Evolutionary conservation across 2,113 vertebrate genomes (phyloP).

Genomic region (Philantomba maxwellii): DNA sequence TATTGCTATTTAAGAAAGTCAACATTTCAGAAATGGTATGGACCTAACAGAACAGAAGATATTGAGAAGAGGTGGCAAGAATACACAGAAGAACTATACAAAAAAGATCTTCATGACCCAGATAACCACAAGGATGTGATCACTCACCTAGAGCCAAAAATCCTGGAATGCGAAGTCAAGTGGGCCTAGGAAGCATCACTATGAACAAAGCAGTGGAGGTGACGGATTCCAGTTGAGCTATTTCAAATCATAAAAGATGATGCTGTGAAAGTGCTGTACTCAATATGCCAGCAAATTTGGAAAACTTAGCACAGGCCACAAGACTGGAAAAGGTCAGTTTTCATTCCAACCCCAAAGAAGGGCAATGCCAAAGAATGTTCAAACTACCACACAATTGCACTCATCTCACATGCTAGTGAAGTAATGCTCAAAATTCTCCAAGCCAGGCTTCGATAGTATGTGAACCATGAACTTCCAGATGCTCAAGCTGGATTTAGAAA

Average conservation of each 20-base stretch:
- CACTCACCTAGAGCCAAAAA: neutral
- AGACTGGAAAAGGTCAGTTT: neutral
- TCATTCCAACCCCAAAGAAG: too few species aligned
- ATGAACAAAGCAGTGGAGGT: neutral
- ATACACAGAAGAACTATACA: neutral
- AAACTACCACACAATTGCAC: too few species aligned
- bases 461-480: neutral
- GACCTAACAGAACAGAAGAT: neutral
- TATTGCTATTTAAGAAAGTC: neutral
- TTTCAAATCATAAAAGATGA: neutral
- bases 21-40: neutral
- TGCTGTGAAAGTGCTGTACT: neutral
- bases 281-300: neutral
- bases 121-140: neutral
- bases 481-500: neutral
- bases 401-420: too few species aligned
- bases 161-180: neutral
- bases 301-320: neutral
- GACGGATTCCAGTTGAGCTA: neutral
- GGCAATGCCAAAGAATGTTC: too few species aligned
- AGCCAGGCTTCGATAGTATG: too few species aligned
- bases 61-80: neutral
- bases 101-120: neutral
- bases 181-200: neutral
- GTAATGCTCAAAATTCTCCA: too few species aligned